phyloP scores from a whole-genome alignment of 2,113 vertebrate species.

The Capreolus pygargus region DNA sequence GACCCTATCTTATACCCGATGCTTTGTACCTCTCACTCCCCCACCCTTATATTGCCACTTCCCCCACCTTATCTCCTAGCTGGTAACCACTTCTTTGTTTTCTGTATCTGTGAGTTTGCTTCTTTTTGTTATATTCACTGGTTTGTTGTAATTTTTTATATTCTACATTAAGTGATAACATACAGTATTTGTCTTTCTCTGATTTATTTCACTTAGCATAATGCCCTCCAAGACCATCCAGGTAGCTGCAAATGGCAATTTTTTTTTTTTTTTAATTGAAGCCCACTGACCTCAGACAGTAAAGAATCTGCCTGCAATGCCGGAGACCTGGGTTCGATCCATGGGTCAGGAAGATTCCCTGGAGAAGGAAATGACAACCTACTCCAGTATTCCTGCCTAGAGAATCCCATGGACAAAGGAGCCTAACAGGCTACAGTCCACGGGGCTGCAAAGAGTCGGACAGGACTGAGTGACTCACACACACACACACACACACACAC shows the following conservation, averaged over 20 bases:
- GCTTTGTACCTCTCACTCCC: neutral
- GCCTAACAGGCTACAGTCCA: neutral
- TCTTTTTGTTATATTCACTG: neutral
- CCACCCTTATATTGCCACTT: neutral
- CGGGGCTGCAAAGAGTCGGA: neutral
- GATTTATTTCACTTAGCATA: neutral
- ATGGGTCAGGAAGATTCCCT: neutral
- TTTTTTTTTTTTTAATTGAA: neutral
- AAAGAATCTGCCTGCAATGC: neutral
- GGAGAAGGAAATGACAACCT: neutral
- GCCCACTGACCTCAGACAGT: neutral
- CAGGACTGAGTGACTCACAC: neutral
- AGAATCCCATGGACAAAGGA: neutral
- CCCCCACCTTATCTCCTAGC: neutral
- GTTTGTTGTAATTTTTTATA: neutral
- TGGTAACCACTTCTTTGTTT: neutral
- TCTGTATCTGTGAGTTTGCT: neutral
- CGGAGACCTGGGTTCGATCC: neutral
- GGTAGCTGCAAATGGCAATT: neutral
- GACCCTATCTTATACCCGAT: neutral
- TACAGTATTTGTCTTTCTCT: neutral
- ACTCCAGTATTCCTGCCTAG: neutral
- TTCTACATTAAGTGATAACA: neutral
- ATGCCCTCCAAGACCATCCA: neutral
- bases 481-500: neutral